phyloP scores from a whole-genome alignment of 2,113 vertebrate genomes.

The Reinhardtius hippoglossoides region DNA sequence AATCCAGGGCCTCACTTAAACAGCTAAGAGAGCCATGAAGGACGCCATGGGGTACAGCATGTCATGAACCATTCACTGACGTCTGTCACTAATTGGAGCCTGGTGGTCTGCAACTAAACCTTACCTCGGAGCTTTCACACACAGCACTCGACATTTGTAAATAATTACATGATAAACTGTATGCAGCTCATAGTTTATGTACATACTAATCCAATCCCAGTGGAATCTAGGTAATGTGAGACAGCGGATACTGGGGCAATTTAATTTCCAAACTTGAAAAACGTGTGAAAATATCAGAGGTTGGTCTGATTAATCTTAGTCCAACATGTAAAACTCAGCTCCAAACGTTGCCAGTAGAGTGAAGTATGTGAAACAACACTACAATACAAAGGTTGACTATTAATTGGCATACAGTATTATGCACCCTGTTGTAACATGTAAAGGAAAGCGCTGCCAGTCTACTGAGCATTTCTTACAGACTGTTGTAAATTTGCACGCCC shows the following conservation, averaged over 20 bases:
- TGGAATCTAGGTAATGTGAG: conserved; percentile 24
- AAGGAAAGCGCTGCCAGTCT: conserved; percentile 41
- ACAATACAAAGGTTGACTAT: conserved; percentile 24
- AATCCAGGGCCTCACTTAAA: conserved; percentile 43
- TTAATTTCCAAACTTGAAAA: conserved; percentile 13
- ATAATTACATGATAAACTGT: conserved; percentile 42
- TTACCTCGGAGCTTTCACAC: conserved; percentile 37
- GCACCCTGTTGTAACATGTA: conserved; percentile 39
- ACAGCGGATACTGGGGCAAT: not conserved
- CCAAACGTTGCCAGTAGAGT: not conserved
- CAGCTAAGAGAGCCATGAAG: conserved; percentile 19
- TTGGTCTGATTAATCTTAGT: not conserved
- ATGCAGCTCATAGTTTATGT: conserved; percentile 19
- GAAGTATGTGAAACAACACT: conserved; percentile 5
- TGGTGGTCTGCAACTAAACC: conserved; percentile 44
- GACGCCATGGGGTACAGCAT: conserved; percentile 30
- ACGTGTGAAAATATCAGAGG: conserved; percentile 11
- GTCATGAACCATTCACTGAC: conserved; percentile 19
- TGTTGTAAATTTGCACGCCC: conserved; percentile 57
- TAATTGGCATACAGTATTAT: conserved; percentile 8
- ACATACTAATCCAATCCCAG: conserved; percentile 39
- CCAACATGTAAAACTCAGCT: not conserved
- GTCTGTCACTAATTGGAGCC: conserved; percentile 60
- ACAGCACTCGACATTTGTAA: conserved; percentile 43
- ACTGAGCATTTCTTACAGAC: conserved; percentile 41